These are phyloP conservation scores for Equus przewalskii DNA, from an alignment of 2,113 vertebrate species.

Conservation along the genomic window DNA sequence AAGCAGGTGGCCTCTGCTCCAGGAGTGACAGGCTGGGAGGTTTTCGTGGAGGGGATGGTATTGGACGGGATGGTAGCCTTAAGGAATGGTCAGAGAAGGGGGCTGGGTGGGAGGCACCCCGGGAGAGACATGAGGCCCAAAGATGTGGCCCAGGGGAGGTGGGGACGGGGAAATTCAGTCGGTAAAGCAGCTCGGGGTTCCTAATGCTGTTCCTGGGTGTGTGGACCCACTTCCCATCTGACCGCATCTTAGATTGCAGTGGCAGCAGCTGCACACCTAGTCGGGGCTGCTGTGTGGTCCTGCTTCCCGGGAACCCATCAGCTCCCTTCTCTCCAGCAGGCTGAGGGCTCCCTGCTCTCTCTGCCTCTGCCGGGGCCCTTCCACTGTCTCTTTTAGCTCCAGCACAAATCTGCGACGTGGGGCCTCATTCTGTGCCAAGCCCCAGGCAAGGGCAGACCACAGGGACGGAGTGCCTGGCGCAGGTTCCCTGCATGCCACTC, in stretches of 20 bases:
- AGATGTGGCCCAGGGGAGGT: background rate
- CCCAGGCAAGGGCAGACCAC: conserved; percentile 43
- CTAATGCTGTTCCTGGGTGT: background rate
- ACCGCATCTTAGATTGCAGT: background rate
- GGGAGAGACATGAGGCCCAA: background rate
- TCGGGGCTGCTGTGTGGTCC: background rate
- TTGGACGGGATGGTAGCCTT: background rate
- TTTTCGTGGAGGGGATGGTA: background rate
- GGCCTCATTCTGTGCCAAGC: background rate
- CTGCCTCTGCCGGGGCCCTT: background rate
- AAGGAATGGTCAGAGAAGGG: background rate
- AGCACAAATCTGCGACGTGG: background rate
- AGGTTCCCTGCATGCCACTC: background rate
- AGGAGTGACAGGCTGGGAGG: background rate
- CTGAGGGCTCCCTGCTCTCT: background rate
- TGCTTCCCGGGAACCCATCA: background rate
- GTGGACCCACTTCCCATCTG: background rate
- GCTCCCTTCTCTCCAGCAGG: background rate
- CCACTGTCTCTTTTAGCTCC: background rate
- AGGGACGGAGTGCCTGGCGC: background rate
- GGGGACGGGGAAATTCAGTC: background rate
- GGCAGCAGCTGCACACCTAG: background rate
- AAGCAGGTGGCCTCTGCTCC: background rate
- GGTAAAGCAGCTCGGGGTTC: background rate
- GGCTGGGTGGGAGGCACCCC: background rate